phyloP scores from a whole-genome alignment of 1,140 invertebrate genomes.

The Zaprionus camerounensis region DNA sequence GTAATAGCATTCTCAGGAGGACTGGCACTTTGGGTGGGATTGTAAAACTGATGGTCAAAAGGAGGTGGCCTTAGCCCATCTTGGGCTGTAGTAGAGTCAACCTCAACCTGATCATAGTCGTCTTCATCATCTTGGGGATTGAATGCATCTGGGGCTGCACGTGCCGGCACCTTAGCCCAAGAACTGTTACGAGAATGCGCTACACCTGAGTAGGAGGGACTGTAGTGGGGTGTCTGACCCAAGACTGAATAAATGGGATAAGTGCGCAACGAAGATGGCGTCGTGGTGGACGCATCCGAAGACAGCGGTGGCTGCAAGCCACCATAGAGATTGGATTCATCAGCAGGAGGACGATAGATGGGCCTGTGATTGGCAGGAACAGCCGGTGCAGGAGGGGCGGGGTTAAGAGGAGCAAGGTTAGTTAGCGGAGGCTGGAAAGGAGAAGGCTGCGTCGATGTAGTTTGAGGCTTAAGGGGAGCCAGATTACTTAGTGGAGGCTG shows the following conservation, averaged over 20 bases:
- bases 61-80: slow-evolving; percentile 46
- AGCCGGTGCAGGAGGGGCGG: not conserved
- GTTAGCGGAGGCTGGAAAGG: not conserved
- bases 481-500: not conserved
- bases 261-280: slow-evolving; percentile 33
- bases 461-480: not conserved
- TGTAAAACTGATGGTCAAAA: slow-evolving; percentile 62
- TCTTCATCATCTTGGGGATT: slow-evolving; percentile 43
- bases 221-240: slow-evolving; percentile 68
- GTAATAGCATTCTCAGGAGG: slow-evolving; percentile 6
- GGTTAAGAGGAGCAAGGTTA: not conserved
- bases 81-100: not conserved
- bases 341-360: not conserved
- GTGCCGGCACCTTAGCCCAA: slow-evolving; percentile 56
- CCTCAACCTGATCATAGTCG: slow-evolving; percentile 29
- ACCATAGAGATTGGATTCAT: slow-evolving; percentile 66
- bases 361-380: slow-evolving; percentile 35
- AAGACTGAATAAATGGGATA: slow-evolving; percentile 58
- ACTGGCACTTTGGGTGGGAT: slow-evolving; percentile 27
- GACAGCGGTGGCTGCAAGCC: slow-evolving; percentile 43
- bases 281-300: not conserved
- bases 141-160: slow-evolving; percentile 31
- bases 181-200: slow-evolving; percentile 69
- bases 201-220: slow-evolving; percentile 71
- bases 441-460: no score